phyloP scores from a whole-genome alignment of 37 sponge, comb jelly and placozoan species.

The Geodia barretti region DNA sequence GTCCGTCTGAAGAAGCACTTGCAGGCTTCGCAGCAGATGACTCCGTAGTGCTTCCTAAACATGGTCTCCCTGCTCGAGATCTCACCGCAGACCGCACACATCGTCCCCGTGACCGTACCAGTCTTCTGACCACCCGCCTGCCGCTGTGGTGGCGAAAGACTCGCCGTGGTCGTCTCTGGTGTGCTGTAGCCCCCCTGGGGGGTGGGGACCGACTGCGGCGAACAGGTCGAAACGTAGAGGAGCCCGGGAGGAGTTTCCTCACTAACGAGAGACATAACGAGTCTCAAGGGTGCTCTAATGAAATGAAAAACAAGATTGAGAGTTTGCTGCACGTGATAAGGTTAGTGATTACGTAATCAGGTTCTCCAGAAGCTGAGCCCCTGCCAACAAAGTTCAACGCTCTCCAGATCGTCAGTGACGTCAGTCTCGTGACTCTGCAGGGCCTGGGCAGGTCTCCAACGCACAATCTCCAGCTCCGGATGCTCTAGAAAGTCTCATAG shows the following conservation, averaged over 20 bases:
- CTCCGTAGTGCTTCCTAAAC: constrained; percentile 87
- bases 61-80: constrained; percentile 19
- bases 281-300: too few relatives aligned
- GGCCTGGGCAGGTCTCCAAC: too few relatives aligned
- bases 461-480: too few relatives aligned
- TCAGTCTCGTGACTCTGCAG: too few relatives aligned
- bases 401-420: too few relatives aligned
- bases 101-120: constrained; percentile 13
- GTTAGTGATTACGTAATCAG: too few relatives aligned
- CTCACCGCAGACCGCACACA: constrained; percentile 85
- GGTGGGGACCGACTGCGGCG: neutral
- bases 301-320: too few relatives aligned
- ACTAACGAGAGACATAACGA: neutral
- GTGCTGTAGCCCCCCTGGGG: neutral
- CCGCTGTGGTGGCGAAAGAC: neutral
- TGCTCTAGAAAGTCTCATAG: too few relatives aligned
- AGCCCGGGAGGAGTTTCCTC: neutral
- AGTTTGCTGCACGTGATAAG: too few relatives aligned
- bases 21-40: constrained; percentile 94
- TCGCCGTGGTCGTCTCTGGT: neutral
- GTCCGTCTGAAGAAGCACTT: constrained; percentile 95
- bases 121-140: neutral
- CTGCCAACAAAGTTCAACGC: too few relatives aligned
- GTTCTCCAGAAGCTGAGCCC: too few relatives aligned
- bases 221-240: neutral